Evolutionary conservation across 2,888 invertebrate species (phyloP), one percentile per base, ranked within the genome.

Genomic region (Tetragnatha montana): DNA sequence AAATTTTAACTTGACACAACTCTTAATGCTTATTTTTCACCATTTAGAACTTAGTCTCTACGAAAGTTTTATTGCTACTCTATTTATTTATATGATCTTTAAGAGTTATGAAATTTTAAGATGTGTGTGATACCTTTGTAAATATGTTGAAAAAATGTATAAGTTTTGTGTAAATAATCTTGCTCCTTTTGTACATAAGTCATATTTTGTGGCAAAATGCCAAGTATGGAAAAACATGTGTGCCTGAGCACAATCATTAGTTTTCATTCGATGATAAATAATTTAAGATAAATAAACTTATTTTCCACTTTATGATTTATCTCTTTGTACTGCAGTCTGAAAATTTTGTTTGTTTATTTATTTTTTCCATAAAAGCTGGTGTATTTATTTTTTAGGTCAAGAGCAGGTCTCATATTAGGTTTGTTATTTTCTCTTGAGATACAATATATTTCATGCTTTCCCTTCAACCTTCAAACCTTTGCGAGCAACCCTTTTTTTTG

Each of bases 151-250:
- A 60, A 87, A 70, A 86, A 79, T 86, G 86, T 86, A 86, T 82
- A 83, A 88, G 79, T 73, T 60, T 4, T 60, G 60, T 88, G 88
- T 88, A 88, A 81, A 87, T 81, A 87, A 19, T 79, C 49, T 73
- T 83, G 79, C 88, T 83, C 88, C 82, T 35, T 35, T 14, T 88
- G 88, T 88, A 88, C 78, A 88, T 88, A 88, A 83, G 88, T 83
- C 88, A 83, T 88, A 83, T 83, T 88, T 83, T 88, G 82, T 88
- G 87, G 73, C 79, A 82, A 71, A 49, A 78, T 73, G 71, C 69
- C 83, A 75, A 68, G 83, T 83, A 51, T 83, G 60, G 68, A 75
- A 19, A 73, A 83, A 83, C 19, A 49, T n/a, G 83, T 76, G 75
- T 49, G 14, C 19, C 47, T 83, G 47, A 22, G 75, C 78, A 78